Evolutionary conservation across 1,140 invertebrate species (phyloP), one percentile per base, ranked within the genome.

Genomic region (Bombus confusus): DNA sequence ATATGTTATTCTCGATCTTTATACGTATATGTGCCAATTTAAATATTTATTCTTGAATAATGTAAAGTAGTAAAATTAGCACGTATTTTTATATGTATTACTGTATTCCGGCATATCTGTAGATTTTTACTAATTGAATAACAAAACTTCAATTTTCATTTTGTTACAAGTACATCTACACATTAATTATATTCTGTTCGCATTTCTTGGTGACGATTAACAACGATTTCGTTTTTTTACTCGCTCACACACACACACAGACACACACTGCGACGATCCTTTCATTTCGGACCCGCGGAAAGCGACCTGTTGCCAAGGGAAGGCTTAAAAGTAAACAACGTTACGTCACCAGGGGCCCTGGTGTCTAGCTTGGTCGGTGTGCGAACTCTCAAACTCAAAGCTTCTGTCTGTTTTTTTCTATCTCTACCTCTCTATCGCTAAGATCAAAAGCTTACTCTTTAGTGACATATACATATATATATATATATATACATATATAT

Each of bases 301-400:
- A 85, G 75, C 87, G 90, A 92, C 92, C 92, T 92, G 92, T 92
- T 92, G 92, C 92, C 86, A 92, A 92, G 91, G 92, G 91, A 91
- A 92, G 89, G 37, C 72, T 91, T 88, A 76, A 92, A 91, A 91
- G 92, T 92, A 92, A 92, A 92, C 91, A 92, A 91, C 84, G 85
- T 92, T 92, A 88, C 92, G 91, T 92, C 92, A 92, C 85, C 82
- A n/a, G 72, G 75, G 80, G 25, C 79, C 69, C 83, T 85, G 85
- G 85, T 80, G 87, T 89, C 87, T 86, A 90, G 85, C 85, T 66
- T 78, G 69, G 64, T 62, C 69, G 64, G 37, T 87, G 77, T 89
- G 71, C 72, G 71, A 52, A 83, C 69, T 81, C 57, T 62, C 59
- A 74, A 88, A 76, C 62, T 62, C 28, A 71, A 86, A 76, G 77